Evolutionary conservation across 35 echinoderm and acorn worm species (phyloP).

Genomic region (Hemicentrotus pulcherrimus): DNA sequence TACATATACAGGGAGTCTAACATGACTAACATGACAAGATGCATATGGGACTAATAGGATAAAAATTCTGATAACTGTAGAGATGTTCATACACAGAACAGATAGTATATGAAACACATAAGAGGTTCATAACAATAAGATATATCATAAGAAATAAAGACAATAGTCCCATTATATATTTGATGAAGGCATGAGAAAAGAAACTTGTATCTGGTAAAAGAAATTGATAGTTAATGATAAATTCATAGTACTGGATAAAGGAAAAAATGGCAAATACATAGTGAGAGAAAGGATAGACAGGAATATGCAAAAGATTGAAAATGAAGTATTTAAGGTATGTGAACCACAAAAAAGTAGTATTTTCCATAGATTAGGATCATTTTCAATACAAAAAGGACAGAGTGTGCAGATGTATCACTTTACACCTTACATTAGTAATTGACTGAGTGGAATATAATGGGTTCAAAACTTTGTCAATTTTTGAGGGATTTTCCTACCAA

Average conservation of each 20-base stretch:
- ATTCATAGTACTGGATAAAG: not conserved
- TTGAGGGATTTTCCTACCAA: not conserved
- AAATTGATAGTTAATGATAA: not conserved
- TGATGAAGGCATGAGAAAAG: slow-evolving; percentile 2
- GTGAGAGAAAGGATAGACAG: not conserved
- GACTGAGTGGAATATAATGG: no score
- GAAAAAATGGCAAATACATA: not conserved
- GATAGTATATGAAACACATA: not conserved
- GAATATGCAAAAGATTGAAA: not conserved
- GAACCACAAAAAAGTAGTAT: not conserved
- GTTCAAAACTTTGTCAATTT: not conserved
- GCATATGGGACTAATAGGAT: not conserved
- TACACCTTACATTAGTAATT: not conserved
- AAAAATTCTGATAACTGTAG: not conserved
- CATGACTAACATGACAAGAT: not conserved
- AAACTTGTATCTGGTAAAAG: not conserved
- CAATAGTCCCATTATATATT: not conserved
- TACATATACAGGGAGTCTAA: not conserved
- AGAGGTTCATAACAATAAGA: not conserved
- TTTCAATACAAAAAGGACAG: not conserved
- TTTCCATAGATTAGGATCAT: not conserved
- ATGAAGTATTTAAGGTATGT: not conserved
- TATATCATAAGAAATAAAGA: not conserved
- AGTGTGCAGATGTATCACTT: not conserved
- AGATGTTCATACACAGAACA: not conserved